Conservation (phyloP, 2,888 invertebrate species). For the Cataglyphis rosenhaueri region DNA sequence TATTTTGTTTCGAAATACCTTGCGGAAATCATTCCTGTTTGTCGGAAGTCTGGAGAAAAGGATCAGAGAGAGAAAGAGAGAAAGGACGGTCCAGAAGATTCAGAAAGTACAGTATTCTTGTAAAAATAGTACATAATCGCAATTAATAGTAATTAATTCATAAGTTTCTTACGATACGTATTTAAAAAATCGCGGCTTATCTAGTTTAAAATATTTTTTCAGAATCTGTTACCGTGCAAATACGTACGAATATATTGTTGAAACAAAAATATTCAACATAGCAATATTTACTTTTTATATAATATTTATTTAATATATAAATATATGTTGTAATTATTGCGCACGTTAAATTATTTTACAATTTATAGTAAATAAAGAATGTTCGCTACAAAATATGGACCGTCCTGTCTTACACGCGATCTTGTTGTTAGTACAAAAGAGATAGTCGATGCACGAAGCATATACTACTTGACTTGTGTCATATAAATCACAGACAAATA, state of each 20-base stretch:
- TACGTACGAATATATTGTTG: neutral
- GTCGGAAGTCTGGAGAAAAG: slow-evolving; percentile 9
- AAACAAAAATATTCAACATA: neutral
- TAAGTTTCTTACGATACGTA: neutral
- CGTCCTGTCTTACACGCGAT: slow-evolving; percentile 32
- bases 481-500: slow-evolving; percentile 44
- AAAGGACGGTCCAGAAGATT: slow-evolving; percentile 8
- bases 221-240: neutral
- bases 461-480: slow-evolving; percentile 57
- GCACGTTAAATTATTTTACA: slow-evolving; percentile 1
- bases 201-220: neutral
- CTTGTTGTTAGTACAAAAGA: slow-evolving; percentile 72
- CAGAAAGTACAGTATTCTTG: neutral
- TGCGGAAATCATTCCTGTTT: slow-evolving; percentile 75
- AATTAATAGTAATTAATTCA: no score
- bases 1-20: slow-evolving; percentile 73
- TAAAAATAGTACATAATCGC: neutral
- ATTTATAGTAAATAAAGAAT: neutral
- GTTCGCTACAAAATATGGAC: slow-evolving; percentile 3
- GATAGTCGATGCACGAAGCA: slow-evolving; percentile 60
- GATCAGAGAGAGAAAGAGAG: neutral
- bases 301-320: slow-evolving; percentile 7
- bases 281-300: slow-evolving; percentile 11
- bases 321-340: neutral
- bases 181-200: neutral